phyloP scores from a whole-genome alignment of 2,888 invertebrate species.

The Idaea aversata region DNA sequence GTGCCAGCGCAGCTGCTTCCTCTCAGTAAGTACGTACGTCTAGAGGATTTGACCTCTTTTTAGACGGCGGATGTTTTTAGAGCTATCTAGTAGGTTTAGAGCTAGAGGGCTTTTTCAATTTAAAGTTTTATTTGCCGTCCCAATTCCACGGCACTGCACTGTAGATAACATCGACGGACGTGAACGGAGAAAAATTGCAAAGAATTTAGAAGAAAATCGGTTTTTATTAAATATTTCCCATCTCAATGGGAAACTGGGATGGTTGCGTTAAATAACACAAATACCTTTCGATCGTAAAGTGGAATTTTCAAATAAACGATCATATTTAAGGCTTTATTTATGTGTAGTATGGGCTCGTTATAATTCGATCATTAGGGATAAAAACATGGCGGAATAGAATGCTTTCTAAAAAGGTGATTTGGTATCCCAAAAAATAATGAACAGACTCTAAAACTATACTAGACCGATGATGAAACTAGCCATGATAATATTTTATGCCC shows the following conservation, averaged over 20 bases:
- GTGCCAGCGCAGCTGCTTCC: too few relatives aligned
- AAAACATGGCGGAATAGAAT: not conserved
- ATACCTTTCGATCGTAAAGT: slow-evolving; percentile 42
- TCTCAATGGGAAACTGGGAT: slow-evolving; percentile 36
- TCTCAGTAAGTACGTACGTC: too few relatives aligned
- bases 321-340: slow-evolving; percentile 42
- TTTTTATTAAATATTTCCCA: slow-evolving; percentile 49
- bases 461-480: too few relatives aligned
- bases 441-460: too few relatives aligned
- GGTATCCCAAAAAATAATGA: not conserved
- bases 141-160: not conserved
- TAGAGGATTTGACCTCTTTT: too few relatives aligned
- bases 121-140: not conserved
- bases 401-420: not conserved
- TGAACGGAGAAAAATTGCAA: slow-evolving; percentile 35
- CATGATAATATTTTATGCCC: too few relatives aligned
- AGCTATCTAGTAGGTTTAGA: too few relatives aligned
- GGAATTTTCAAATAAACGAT: slow-evolving; percentile 44
- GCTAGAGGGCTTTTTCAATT: too few relatives aligned
- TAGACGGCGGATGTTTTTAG: too few relatives aligned
- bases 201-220: slow-evolving; percentile 43
- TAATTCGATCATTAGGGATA: not conserved
- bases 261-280: slow-evolving; percentile 43
- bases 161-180: slow-evolving; percentile 9
- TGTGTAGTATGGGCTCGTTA: not conserved